Evolutionary conservation across 1,140 invertebrate species (phyloP), one percentile per base, ranked within the genome.

Genomic region (Drosophila mauritiana): DNA sequence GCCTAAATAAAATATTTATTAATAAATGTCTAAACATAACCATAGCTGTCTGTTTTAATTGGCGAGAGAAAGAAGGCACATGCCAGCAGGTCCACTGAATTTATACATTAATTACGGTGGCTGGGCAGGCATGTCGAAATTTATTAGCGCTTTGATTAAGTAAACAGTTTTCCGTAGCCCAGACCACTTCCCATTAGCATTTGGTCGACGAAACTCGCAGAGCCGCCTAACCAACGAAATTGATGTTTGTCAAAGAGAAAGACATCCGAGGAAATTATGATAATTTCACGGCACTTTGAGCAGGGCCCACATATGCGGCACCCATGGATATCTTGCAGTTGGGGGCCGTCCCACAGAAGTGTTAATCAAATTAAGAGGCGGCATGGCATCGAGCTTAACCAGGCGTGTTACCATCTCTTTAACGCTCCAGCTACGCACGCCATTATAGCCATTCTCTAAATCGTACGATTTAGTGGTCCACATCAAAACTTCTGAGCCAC

Each of bases 341-440:
- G 49, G 37, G 22, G 51, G 59, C 57, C 31, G 49, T 36, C 45
- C 63, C 37, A 68, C 63, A 68, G 62, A 90, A 79, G 86, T 90
- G 86, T 86, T 88, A 90, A 90, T 85, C 82, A 85, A 90, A 91
- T 90, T 82, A 90, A 72, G 73, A 80, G 64, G 65, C 67, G 52
- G 64, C 65, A 79, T 49, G 62, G 82, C 61, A 75, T 69, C 57
- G 61, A 59, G 79, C 59, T 88, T 65, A 86, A 57, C 83, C 75
- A 90, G 77, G 46, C 84, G 73, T 88, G 83, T 84, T 85, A 88
- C 43, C 68, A 90, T 78, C 85, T 88, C 75, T 90, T 90, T 90
- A 86, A 90, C 86, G 82, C 86, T 90, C 70, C 88, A 91, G 88
- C 72, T 86, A 86, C 86, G 86, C 86, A 90, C 86, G 80, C 82